A percentile compares a stretch with the other conserved stretches of the same genome.
phyloP scores from a whole-genome alignment of 2,113 vertebrate genomes.

The Crypturellus undulatus region DNA sequence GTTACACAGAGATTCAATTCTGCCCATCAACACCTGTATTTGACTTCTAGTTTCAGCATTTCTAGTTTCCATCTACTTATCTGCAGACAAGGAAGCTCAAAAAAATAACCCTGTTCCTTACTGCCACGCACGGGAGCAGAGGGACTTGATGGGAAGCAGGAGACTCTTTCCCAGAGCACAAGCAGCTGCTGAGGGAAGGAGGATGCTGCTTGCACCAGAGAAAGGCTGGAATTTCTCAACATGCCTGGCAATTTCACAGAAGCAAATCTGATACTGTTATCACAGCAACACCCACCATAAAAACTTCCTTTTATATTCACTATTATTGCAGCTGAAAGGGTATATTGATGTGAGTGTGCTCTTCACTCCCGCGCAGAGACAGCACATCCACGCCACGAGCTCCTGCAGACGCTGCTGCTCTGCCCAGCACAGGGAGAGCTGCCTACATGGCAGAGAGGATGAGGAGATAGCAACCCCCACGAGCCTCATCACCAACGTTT shows the following conservation, averaged over 20 bases:
- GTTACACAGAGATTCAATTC: neutral
- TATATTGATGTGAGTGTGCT: neutral
- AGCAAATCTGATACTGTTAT: neutral
- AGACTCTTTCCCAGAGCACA: neutral
- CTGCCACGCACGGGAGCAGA: neutral
- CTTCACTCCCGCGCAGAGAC: neutral
- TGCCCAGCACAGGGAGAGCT: neutral
- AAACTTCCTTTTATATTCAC: neutral
- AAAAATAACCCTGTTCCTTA: neutral
- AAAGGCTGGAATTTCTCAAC: neutral
- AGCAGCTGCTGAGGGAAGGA: neutral
- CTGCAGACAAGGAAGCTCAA: neutral
- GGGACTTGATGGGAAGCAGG: accelerated
- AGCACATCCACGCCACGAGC: neutral
- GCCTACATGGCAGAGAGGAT: neutral
- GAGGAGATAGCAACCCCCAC: neutral
- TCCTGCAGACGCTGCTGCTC: neutral
- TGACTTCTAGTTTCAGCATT: neutral
- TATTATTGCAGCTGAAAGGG: neutral
- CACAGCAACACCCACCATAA: neutral
- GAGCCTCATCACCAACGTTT: neutral
- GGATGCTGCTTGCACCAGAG: neutral
- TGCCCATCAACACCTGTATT: neutral
- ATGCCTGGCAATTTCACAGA: neutral
- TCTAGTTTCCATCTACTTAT: neutral